Evolutionary conservation across 2,113 vertebrate species (phyloP).

Genomic region (Athene cunicularia): DNA sequence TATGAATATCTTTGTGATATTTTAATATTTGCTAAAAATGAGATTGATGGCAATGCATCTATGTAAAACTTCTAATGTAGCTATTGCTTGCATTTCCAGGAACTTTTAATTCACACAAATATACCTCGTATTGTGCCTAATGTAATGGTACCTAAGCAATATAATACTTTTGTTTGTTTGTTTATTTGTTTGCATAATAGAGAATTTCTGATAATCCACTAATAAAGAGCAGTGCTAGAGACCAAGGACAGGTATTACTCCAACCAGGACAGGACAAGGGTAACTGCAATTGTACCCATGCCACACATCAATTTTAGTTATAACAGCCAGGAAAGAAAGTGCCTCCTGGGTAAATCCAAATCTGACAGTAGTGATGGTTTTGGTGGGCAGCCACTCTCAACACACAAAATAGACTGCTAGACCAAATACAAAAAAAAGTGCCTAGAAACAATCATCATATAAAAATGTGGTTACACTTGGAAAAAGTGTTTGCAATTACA

Average conservation of each 20-base stretch:
- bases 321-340: not conserved
- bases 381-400: not conserved
- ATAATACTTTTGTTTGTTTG: not conserved
- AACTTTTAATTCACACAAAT: not conserved
- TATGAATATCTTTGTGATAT: not conserved
- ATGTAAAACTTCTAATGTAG: not conserved
- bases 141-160: rapidly evolving
- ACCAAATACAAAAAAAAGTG: not conserved
- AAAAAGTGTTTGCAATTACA: not conserved
- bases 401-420: not conserved
- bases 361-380: not conserved
- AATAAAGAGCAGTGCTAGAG: not conserved
- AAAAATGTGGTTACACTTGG: not conserved
- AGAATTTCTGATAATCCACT: not conserved
- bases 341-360: not conserved
- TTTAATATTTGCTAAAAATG: not conserved
- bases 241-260: not conserved
- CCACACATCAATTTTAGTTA: not conserved
- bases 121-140: not conserved
- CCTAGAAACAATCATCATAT: not conserved
- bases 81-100: not conserved
- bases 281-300: not conserved
- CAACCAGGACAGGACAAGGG: not conserved
- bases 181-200: not conserved
- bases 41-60: not conserved